Percentiles rank a stretch among this genome's conserved stretches.
Conservation (phyloP, 2,888 invertebrate genomes). For the Melinaea menophilus region DNA sequence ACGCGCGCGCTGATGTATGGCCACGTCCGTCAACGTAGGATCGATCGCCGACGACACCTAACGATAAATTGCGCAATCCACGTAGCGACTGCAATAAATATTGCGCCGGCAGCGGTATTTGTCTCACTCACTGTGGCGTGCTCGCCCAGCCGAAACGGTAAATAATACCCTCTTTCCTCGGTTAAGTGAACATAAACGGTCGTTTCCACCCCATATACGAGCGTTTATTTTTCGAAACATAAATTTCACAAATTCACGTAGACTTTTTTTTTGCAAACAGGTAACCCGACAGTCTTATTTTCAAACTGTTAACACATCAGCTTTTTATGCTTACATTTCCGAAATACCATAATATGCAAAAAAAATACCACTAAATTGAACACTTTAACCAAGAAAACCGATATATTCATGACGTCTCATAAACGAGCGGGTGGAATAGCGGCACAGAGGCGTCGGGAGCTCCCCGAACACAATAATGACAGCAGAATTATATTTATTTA, state of each 20-base stretch:
- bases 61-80: conserved; percentile 77
- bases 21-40: conserved; percentile 68
- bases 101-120: conserved; percentile 70
- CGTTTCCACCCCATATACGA: conserved; percentile 78
- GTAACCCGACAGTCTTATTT: conserved; percentile 22
- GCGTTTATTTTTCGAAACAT: conserved; percentile 77
- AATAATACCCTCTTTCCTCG: conserved; percentile 78
- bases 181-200: conserved; percentile 78
- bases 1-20: conserved; percentile 72
- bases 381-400: not conserved
- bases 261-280: conserved; percentile 42
- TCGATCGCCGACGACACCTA: conserved; percentile 75
- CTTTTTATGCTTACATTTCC: conserved; percentile 4
- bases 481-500: conserved; percentile 73
- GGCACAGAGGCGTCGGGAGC: conserved; percentile 53
- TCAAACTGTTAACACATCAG: conserved; percentile 1
- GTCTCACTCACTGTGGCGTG: conserved; percentile 76
- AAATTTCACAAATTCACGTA: conserved; percentile 72
- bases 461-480: conserved; percentile 63
- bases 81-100: conserved; percentile 76
- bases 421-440: conserved; percentile 68
- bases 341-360: not conserved
- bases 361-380: not conserved
- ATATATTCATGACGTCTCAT: conserved; percentile 24
- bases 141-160: conserved; percentile 76